phyloP scores from a whole-genome alignment of 2,113 vertebrate species.

The Forbesichthys agassizii region DNA sequence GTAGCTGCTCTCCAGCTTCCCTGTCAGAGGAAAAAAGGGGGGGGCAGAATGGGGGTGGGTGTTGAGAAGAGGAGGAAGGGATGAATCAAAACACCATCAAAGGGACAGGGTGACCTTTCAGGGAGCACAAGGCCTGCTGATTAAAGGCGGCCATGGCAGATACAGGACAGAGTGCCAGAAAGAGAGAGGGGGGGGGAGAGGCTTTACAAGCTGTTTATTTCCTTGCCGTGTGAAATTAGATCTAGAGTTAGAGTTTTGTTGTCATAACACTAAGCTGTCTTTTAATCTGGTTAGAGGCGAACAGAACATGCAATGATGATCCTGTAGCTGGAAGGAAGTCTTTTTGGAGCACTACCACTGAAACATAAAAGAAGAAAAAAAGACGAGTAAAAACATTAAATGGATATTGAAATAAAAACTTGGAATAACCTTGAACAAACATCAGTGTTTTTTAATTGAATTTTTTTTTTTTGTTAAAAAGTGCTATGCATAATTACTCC shows the following conservation, averaged over 20 bases:
- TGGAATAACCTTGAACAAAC: background rate
- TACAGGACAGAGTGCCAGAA: background rate
- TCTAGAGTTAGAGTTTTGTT: slow-evolving; percentile 21
- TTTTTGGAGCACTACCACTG: background rate
- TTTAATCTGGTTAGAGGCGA: slow-evolving; percentile 25
- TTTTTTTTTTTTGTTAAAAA: no score
- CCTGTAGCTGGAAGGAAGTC: background rate
- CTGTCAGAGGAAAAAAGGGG: slow-evolving; percentile 66
- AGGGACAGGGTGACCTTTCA: slow-evolving; percentile 73
- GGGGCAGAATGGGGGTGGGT: slow-evolving; percentile 37
- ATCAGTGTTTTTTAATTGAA: no score
- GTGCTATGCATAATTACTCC: no score
- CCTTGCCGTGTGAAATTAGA: slow-evolving; percentile 34
- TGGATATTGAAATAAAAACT: background rate
- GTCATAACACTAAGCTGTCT: slow-evolving; percentile 27
- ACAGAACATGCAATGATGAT: background rate
- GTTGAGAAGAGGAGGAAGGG: slow-evolving; percentile 56
- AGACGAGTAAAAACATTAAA: background rate
- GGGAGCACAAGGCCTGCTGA: slow-evolving; percentile 71
- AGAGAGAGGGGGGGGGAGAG: background rate
- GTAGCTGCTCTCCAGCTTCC: slow-evolving; percentile 94
- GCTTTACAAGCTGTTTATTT: slow-evolving; percentile 49
- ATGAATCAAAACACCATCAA: slow-evolving; percentile 76
- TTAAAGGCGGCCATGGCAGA: slow-evolving; percentile 60
- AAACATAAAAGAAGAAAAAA: background rate